Evolutionary conservation across 2,888 invertebrate species (phyloP).

Genomic region (Thera britannica): DNA sequence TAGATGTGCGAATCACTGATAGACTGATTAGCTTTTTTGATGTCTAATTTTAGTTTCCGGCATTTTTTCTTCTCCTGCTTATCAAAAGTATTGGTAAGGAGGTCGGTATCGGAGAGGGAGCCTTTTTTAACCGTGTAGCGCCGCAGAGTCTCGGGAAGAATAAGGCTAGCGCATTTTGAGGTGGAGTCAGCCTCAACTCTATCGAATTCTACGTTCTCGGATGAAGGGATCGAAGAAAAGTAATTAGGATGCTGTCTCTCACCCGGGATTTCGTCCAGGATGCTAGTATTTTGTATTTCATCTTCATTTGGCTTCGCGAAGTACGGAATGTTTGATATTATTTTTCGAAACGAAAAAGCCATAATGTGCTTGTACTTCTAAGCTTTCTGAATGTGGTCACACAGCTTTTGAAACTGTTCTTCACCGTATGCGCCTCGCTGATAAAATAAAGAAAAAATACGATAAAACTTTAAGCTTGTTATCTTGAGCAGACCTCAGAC

Average conservation of each 20-base stretch:
- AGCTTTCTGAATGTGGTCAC: not conserved
- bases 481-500: slow-evolving; percentile 10
- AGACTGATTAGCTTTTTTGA: slow-evolving; percentile 67
- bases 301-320: slow-evolving; percentile 68
- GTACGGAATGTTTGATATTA: slow-evolving; percentile 76
- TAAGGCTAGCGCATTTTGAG: slow-evolving; percentile 59
- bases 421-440: slow-evolving; percentile 21
- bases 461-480: not conserved
- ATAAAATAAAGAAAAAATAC: slow-evolving; percentile 15
- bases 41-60: slow-evolving; percentile 68
- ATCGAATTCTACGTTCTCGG: slow-evolving; percentile 53
- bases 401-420: slow-evolving; percentile 12
- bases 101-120: slow-evolving; percentile 72
- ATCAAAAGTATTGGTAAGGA: slow-evolving; percentile 50
- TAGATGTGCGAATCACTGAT: slow-evolving; percentile 54
- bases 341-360: slow-evolving; percentile 78
- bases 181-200: slow-evolving; percentile 69
- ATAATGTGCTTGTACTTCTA: slow-evolving; percentile 49
- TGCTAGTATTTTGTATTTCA: slow-evolving; percentile 30
- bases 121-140: slow-evolving; percentile 62
- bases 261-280: not conserved
- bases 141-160: slow-evolving; percentile 60
- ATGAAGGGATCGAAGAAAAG: slow-evolving; percentile 30
- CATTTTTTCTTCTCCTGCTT: slow-evolving; percentile 54
- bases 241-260: slow-evolving; percentile 17